Conservation (phyloP, 1,140 invertebrate genomes). For the Druon quercuslanigerum region DNA sequence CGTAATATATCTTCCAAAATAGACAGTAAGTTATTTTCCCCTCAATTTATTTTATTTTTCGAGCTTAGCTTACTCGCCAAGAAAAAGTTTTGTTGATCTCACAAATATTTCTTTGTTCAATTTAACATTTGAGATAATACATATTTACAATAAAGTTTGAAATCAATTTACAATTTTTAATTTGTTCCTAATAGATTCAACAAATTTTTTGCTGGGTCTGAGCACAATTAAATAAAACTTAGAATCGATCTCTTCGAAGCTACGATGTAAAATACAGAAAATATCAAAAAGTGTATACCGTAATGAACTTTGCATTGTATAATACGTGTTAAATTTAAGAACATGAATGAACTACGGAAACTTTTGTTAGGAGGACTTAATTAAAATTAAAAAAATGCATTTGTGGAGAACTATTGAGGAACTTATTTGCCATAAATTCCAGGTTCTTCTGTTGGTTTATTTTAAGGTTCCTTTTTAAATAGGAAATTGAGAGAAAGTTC, state of each 20-base stretch:
- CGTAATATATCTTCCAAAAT: constrained; percentile 17
- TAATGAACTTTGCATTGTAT: constrained; percentile 17
- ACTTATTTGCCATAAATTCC: constrained; percentile 10
- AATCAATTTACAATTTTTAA: no score
- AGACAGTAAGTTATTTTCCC: constrained; percentile 5
- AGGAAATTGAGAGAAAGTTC: background rate
- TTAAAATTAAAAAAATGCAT: constrained; percentile 4
- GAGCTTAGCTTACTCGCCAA: background rate
- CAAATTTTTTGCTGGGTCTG: no score
- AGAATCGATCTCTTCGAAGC: constrained; percentile 18
- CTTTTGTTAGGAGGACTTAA: constrained; percentile 6
- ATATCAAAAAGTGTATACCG: background rate
- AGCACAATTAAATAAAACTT: background rate
- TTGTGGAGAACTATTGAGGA: constrained; percentile 3
- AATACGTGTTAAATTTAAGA: constrained; percentile 20
- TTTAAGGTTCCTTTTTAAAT: background rate
- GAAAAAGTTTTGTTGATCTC: background rate
- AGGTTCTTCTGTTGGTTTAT: background rate
- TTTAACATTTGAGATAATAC: no score
- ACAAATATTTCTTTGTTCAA: background rate
- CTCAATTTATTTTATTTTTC: constrained; percentile 10
- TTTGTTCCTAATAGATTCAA: no score
- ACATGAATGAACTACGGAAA: constrained; percentile 7
- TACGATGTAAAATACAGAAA: constrained; percentile 14
- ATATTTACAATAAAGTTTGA: no score